Evolutionary conservation across 2,797 vertebrate genomes (phyloP), one percentile per base, ranked within the genome.

Genomic region (Cynopterus sphinx): DNA sequence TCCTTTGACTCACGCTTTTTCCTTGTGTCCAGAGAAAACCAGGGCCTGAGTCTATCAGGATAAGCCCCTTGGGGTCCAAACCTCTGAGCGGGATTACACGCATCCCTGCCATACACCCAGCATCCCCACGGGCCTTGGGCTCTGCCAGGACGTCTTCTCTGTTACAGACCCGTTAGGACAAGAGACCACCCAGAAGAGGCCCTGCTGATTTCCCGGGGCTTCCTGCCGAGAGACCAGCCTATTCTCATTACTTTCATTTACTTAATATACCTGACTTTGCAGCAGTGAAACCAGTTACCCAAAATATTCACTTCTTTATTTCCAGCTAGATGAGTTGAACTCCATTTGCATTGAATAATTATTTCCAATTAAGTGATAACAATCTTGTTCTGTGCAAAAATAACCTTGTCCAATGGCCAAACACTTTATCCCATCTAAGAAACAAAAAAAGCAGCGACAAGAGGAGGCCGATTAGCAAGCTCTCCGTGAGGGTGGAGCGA

Each of bases 341-440:
- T 92, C 97, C 95, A 98, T 98, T 98, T 98, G 98, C 98, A 98
- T 98, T 97, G 96, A 97, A 98, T 98, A 98, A 98, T 98, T 98
- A 97, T 98, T 98, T 98, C 98, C 97, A 98, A 98, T 98, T 98
- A 98, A 98, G 97, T 98, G 98, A 98, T 98, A 98, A 98, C 97
- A 95, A 98, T 98, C 97, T 95, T 98, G 97, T 97, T 98, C 97
- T 49, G 67, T 98, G 95, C 96, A 96, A 97, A 98, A 98, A 97
- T 98, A 98, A 98, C 98, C 98, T 98, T 98, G 97, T 98, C 98
- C 98, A 92, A 97, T 97, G 98, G 98, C 98, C 97, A 98, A 98
- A 98, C 92, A 91, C 94, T 98, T 98, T 97, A 98, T 98, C 96
- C 97, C 3, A 92, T 73, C 94, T 78, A 59, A 9, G 97, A 97